Percentiles rank a stretch among this genome's conserved stretches.
phyloP scores from a whole-genome alignment of 2,888 invertebrate genomes.

The Automeris io region DNA sequence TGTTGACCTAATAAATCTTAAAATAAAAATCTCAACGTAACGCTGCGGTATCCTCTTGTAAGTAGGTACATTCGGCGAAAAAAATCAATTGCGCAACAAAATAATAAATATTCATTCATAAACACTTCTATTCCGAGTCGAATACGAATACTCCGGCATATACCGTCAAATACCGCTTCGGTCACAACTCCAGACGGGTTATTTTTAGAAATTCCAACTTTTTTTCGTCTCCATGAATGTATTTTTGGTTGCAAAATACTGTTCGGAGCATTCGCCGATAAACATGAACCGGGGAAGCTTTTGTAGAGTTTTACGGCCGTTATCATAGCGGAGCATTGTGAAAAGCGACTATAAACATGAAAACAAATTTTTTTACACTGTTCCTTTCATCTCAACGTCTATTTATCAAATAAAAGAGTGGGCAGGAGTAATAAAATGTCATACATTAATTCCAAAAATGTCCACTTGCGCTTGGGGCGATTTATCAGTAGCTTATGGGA shows the following conservation, averaged over 20 bases:
- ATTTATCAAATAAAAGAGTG: conserved; percentile 1
- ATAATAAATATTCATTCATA: conserved; percentile 31
- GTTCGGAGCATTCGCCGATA: conserved; percentile 29
- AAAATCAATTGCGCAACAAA: conserved; percentile 12
- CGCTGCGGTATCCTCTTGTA: not conserved
- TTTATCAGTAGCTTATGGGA: not conserved
- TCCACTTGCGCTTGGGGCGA: not conserved
- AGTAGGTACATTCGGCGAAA: conserved; percentile 7
- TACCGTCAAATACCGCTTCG: conserved; percentile 25
- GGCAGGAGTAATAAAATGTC: conserved; percentile 1
- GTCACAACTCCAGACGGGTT: conserved; percentile 41
- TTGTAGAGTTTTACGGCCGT: conserved; percentile 1
- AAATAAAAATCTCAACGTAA: conserved; percentile 2
- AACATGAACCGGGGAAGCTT: conserved; percentile 18
- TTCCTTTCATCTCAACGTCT: not conserved
- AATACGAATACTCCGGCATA: no score
- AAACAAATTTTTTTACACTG: not conserved
- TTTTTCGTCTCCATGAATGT: conserved; percentile 46
- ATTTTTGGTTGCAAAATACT: conserved; percentile 57
- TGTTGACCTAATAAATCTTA: conserved; percentile 2
- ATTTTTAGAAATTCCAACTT: conserved; percentile 47
- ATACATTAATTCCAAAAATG: not conserved
- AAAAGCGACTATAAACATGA: conserved; percentile 7
- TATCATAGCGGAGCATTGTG: conserved; percentile 18
- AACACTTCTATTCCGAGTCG: conserved; percentile 25